phyloP scores from a whole-genome alignment of 1,140 invertebrate species.

The Camponotus vicinus region DNA sequence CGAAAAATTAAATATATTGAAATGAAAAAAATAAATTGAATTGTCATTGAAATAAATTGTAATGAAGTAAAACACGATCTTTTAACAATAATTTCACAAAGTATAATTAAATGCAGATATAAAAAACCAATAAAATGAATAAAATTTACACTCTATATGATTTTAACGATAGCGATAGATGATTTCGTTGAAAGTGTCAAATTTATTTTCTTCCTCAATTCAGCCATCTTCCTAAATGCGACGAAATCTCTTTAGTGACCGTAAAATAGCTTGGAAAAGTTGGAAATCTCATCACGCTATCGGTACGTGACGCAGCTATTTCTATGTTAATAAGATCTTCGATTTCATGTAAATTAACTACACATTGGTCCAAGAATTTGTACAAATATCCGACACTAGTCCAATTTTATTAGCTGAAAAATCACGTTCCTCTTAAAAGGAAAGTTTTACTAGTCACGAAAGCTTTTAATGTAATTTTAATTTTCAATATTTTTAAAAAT shows the following conservation, averaged over 20 bases:
- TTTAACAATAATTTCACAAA: too few species aligned
- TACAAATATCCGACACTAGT: not conserved
- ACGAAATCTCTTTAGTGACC: not conserved
- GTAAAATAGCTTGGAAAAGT: conserved; percentile 3
- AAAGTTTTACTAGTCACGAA: not conserved
- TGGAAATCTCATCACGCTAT: conserved; percentile 28
- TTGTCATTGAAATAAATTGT: too few species aligned
- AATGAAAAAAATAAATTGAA: too few species aligned
- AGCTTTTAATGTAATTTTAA: not conserved
- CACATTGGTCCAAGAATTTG: conserved; percentile 19
- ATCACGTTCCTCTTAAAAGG: not conserved
- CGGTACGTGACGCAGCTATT: conserved; percentile 26
- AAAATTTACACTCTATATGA: not conserved
- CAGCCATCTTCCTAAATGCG: not conserved
- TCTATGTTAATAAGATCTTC: conserved; percentile 41
- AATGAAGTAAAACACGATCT: too few species aligned
- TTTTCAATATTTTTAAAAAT: not conserved
- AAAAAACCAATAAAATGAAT: too few species aligned
- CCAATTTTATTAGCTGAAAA: not conserved
- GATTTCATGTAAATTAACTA: conserved; percentile 29
- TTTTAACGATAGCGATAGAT: not conserved
- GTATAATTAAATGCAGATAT: too few species aligned
- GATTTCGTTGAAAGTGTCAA: not conserved
- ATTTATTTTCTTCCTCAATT: not conserved
- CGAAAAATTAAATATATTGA: too few species aligned